A percentile compares a stretch with the other conserved stretches of the same genome.
Evolutionary conservation across 2,113 vertebrate genomes (phyloP).

Genomic region (Cyanistes caeruleus): DNA sequence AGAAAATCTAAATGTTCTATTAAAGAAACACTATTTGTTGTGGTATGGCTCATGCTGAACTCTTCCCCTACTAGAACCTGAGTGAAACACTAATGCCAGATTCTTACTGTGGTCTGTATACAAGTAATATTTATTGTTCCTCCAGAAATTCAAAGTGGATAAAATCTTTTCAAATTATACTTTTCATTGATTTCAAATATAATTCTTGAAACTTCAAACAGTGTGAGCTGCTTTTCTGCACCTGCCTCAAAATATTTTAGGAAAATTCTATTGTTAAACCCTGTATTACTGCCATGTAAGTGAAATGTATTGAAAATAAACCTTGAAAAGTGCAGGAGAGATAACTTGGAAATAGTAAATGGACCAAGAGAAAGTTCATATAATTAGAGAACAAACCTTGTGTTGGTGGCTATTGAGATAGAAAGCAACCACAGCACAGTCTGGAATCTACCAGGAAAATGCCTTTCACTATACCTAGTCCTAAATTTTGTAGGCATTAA

Average conservation of each 20-base stretch:
- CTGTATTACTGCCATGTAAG: not conserved
- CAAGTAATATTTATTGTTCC: not conserved
- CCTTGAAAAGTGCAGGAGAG: not conserved
- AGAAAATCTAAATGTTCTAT: not conserved
- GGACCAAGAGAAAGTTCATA: not conserved
- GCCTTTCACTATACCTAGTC: not conserved
- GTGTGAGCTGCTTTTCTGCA: not conserved
- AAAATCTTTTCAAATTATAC: not conserved
- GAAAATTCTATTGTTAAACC: not conserved
- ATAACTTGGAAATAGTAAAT: not conserved
- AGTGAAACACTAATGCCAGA: not conserved
- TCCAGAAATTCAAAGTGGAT: not conserved
- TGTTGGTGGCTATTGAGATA: not conserved
- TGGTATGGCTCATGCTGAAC: not conserved
- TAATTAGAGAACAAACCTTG: not conserved
- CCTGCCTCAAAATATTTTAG: not conserved
- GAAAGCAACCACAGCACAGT: not conserved
- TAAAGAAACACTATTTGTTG: not conserved
- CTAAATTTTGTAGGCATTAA: not conserved
- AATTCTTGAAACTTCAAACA: not conserved
- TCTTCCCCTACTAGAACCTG: not conserved
- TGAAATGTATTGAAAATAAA: slow-evolving; percentile 6
- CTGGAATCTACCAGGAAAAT: not conserved
- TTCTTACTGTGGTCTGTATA: not conserved
- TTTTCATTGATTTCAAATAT: slow-evolving; percentile 2